These are phyloP conservation scores for Erinaceus europaeus DNA, from an alignment of 2,113 vertebrate species.

Conservation along the genomic window DNA sequence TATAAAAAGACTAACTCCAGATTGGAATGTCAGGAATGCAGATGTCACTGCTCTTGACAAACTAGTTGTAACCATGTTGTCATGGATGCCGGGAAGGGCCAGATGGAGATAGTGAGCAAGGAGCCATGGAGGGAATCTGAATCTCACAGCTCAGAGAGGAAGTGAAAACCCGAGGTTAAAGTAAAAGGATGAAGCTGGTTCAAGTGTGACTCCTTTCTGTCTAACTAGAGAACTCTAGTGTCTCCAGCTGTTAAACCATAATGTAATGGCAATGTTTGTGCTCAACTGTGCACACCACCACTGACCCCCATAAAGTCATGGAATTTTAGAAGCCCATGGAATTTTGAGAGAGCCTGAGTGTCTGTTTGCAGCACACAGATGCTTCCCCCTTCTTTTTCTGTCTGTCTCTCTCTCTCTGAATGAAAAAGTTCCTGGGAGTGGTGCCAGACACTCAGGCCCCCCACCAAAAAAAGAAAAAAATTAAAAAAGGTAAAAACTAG, in stretches of 20 bases:
- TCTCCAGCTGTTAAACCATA: too few species aligned
- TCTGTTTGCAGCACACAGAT: too few species aligned
- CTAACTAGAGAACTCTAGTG: too few species aligned
- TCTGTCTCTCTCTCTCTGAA: too few species aligned
- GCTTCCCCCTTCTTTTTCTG: too few species aligned
- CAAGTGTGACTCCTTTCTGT: too few species aligned
- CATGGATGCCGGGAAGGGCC: conserved; percentile 42
- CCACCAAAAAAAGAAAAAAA: too few species aligned
- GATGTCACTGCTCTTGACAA: conserved; percentile 79
- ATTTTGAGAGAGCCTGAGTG: background rate
- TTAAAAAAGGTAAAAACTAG: background rate
- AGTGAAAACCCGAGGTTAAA: background rate
- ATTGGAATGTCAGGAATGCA: conserved; percentile 83
- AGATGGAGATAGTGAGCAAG: background rate
- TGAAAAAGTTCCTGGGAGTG: too few species aligned
- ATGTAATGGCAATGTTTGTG: too few species aligned
- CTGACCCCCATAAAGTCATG: background rate
- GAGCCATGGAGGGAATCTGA: background rate
- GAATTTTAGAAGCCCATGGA: background rate
- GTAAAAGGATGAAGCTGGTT: background rate
- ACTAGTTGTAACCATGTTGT: conserved; percentile 59
- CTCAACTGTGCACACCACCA: too few species aligned
- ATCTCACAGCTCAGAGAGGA: background rate
- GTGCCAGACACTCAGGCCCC: too few species aligned
- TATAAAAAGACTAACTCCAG: conserved; percentile 86